These are phyloP conservation scores for Patella ulyssiponensis DNA, from an alignment of 2,888 invertebrate genomes.

Conservation along the genomic window DNA sequence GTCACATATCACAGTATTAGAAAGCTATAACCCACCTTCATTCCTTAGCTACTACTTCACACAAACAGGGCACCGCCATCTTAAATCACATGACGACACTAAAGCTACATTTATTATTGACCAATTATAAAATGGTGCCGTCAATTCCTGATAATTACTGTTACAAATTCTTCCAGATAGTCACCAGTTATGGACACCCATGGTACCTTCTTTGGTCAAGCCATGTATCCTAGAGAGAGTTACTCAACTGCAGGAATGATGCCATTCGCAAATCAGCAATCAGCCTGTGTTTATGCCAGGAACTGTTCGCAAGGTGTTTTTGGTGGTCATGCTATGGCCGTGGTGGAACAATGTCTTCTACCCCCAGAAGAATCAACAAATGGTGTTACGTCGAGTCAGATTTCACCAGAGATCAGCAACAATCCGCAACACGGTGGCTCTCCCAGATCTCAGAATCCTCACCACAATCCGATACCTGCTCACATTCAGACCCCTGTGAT, in stretches of 20 bases:
- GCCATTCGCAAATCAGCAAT: conserved; percentile 26
- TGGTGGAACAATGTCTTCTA: conserved; percentile 56
- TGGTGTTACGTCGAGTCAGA: conserved; percentile 3
- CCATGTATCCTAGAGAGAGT: conserved; percentile 51
- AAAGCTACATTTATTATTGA: conserved; percentile 5
- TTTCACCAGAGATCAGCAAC: background rate
- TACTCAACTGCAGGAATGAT: conserved; percentile 37
- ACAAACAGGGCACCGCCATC: background rate
- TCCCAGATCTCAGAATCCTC: background rate
- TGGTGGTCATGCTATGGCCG: conserved; percentile 63
- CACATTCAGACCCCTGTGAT: conserved; percentile 5
- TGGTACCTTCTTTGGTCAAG: conserved; percentile 53
- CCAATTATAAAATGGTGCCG: conserved; percentile 4
- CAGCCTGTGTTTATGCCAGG: conserved; percentile 56
- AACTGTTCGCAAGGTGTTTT: conserved; percentile 46
- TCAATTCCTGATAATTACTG: background rate
- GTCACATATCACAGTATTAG: too few relatives aligned
- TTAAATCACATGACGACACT: background rate
- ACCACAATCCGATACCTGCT: conserved; percentile 11
- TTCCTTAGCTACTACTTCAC: background rate
- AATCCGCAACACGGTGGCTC: background rate
- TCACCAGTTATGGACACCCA: conserved; percentile 54
- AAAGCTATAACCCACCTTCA: background rate
- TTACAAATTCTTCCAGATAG: conserved; percentile 2
- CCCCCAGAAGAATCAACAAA: conserved; percentile 35